Evolutionary conservation across 2,797 vertebrate genomes (phyloP).

Genomic region (Hoplostethus mediterraneus): DNA sequence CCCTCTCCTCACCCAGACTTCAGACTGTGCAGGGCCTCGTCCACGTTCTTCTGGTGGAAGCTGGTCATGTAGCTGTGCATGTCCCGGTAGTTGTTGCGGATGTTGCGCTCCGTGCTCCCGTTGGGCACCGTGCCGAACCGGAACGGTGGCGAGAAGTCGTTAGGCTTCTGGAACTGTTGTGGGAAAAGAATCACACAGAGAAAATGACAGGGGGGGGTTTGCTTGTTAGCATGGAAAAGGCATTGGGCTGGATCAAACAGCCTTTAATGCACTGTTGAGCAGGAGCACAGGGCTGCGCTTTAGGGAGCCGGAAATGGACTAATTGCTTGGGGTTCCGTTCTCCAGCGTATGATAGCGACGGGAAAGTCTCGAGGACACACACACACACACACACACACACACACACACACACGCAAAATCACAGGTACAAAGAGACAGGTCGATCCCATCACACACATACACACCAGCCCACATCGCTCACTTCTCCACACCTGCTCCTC

Average conservation of each 20-base stretch:
- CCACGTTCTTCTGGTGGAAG: slow-evolving; percentile 98
- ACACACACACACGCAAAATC: not conserved
- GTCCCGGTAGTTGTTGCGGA: slow-evolving; percentile 99
- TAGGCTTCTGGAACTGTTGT: slow-evolving; percentile 96
- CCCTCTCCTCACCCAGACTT: slow-evolving; percentile 92
- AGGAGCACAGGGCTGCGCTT: slow-evolving; percentile 45
- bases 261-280: slow-evolving; percentile 64
- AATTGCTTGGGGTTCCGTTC: slow-evolving; percentile 38
- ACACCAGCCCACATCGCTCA: not conserved
- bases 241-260: slow-evolving; percentile 60
- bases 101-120: slow-evolving; percentile 98
- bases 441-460: not conserved
- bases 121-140: slow-evolving; percentile 99
- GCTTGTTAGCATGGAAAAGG: slow-evolving; percentile 65
- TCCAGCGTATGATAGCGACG: not conserved
- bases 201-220: slow-evolving; percentile 54
- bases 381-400: slow-evolving; percentile 12
- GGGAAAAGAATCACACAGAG: slow-evolving; percentile 58
- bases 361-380: slow-evolving; percentile 8
- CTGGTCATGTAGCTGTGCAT: slow-evolving; percentile 99
- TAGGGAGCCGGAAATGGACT: slow-evolving; percentile 42
- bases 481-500: slow-evolving; percentile 41
- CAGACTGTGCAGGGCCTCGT: slow-evolving; percentile 94
- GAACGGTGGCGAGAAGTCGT: slow-evolving; percentile 98
- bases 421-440: not conserved